These are phyloP conservation scores for Neotoxoptera formosana DNA, from an alignment of 1,140 invertebrate genomes.

Conservation along the genomic window DNA sequence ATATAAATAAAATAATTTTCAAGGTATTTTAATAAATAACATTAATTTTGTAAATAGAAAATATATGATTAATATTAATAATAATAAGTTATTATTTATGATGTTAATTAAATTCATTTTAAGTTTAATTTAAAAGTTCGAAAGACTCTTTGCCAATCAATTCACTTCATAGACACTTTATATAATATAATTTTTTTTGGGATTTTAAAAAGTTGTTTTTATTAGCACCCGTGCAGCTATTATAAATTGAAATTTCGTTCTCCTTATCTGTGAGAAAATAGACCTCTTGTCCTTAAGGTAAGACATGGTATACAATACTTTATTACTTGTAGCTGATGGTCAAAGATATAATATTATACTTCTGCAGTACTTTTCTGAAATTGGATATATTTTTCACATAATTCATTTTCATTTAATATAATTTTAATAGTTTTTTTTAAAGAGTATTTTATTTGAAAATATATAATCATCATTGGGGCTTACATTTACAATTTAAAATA, in stretches of 20 bases:
- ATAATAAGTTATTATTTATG: neutral
- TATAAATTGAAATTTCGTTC: constrained; percentile 14
- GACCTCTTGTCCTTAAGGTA: neutral
- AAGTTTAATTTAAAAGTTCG: neutral
- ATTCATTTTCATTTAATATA: neutral
- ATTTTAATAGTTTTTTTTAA: constrained; percentile 19
- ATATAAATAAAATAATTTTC: neutral
- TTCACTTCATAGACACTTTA: neutral
- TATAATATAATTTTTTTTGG: constrained; percentile 11
- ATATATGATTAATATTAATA: neutral
- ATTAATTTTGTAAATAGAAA: neutral
- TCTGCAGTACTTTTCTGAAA: neutral
- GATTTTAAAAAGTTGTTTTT: neutral
- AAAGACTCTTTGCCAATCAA: neutral
- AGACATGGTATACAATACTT: neutral
- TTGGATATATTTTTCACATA: neutral
- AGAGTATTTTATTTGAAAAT: neutral
- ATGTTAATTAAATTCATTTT: neutral
- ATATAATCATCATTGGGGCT: neutral
- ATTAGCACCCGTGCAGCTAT: neutral
- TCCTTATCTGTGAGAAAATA: neutral
- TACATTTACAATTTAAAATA: neutral
- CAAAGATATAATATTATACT: neutral
- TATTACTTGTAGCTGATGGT: neutral
- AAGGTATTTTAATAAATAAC: neutral